Percentiles rank a stretch among this genome's conserved stretches.
Evolutionary conservation across 2,113 vertebrate species (phyloP).

Genomic region (Austrofundulus limnaeus): DNA sequence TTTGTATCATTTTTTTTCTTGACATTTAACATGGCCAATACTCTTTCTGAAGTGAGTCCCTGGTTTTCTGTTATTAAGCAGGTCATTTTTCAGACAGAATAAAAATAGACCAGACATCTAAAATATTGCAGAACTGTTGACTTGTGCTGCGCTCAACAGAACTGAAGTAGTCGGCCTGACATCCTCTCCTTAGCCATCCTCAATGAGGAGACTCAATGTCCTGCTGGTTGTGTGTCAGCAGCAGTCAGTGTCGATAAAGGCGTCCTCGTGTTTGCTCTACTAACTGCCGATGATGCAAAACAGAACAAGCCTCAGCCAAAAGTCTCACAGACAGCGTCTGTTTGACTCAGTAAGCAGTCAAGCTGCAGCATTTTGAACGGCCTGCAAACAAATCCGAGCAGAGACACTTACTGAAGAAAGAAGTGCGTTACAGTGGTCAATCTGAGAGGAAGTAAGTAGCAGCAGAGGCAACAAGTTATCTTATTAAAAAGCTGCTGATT

Average conservation of each 20-base stretch:
- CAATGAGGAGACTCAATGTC: background rate
- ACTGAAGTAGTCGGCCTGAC: background rate
- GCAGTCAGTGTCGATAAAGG: background rate
- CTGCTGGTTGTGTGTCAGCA: slow-evolving; percentile 3
- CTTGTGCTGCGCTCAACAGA: background rate
- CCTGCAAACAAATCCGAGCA: too few species aligned
- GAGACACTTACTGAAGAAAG: too few species aligned
- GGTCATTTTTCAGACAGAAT: too few species aligned
- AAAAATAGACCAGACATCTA: too few species aligned
- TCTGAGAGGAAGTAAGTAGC: too few species aligned
- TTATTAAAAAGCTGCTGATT: too few species aligned
- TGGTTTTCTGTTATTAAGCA: too few species aligned
- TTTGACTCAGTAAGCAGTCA: too few species aligned
- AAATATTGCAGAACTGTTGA: background rate
- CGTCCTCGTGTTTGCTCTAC: background rate
- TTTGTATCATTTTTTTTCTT: background rate
- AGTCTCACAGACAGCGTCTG: too few species aligned
- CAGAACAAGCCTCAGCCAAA: background rate
- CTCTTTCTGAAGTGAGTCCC: background rate
- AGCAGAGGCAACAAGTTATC: too few species aligned
- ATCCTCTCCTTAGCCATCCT: background rate
- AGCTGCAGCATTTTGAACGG: too few species aligned
- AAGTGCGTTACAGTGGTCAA: too few species aligned
- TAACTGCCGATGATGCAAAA: background rate
- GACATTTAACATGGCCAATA: background rate